These are phyloP conservation scores for Papilio glaucus DNA, from an alignment of 1,140 invertebrate species.

Conservation along the genomic window DNA sequence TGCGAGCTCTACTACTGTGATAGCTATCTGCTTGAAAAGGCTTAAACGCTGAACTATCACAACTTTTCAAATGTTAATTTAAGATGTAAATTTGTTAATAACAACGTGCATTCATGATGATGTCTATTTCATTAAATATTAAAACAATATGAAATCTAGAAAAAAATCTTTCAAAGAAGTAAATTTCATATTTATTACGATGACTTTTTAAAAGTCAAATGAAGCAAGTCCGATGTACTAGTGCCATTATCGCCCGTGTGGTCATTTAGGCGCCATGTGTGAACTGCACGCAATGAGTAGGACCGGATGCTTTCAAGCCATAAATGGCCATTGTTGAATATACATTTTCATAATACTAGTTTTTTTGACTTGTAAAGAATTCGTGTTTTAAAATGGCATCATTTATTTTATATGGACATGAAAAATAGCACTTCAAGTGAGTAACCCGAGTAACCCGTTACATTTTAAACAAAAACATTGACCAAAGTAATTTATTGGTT, in stretches of 20 bases:
- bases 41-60: too few relatives aligned
- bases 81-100: too few relatives aligned
- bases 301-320: constrained; percentile 13
- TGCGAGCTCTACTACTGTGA: too few relatives aligned
- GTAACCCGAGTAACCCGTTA: too few relatives aligned
- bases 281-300: not conserved
- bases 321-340: constrained; percentile 24
- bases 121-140: too few relatives aligned
- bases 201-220: constrained; percentile 1
- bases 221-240: not conserved
- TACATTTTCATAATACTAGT: constrained; percentile 27
- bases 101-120: too few relatives aligned
- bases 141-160: too few relatives aligned
- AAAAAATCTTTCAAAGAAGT: too few relatives aligned
- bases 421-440: not conserved
- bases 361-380: constrained; percentile 21
- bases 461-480: too few relatives aligned
- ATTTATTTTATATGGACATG: constrained; percentile 5
- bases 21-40: too few relatives aligned
- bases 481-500: too few relatives aligned
- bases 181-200: not conserved
- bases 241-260: constrained; percentile 21
- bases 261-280: constrained; percentile 28
- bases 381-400: not conserved
- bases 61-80: too few relatives aligned